Conservation (phyloP, 1,140 invertebrate genomes). For the Cherax destructor region DNA sequence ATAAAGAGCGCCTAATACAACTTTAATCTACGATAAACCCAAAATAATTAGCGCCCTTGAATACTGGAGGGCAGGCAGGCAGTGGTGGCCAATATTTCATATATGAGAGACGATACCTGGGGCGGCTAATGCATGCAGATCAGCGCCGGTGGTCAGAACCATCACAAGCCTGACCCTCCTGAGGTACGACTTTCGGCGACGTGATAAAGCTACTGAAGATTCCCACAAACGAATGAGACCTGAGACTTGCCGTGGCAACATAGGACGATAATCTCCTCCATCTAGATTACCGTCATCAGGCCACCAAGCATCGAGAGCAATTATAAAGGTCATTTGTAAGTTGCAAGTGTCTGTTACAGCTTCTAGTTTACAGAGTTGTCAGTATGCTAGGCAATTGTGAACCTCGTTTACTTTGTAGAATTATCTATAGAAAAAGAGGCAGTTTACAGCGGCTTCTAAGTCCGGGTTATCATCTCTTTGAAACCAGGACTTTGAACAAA, state of each 20-base stretch:
- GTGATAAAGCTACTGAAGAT: slow-evolving; percentile 5
- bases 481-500: too few species aligned
- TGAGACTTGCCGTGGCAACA: neutral
- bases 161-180: neutral
- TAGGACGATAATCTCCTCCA: neutral
- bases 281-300: neutral
- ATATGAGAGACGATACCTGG: neutral
- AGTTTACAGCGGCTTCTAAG: too few species aligned
- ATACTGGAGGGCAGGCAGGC: neutral
- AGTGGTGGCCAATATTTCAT: neutral
- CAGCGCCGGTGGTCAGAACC: neutral
- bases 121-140: neutral
- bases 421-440: too few species aligned
- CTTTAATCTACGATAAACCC: neutral
- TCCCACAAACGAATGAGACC: neutral
- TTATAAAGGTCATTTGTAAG: neutral
- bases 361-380: too few species aligned
- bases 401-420: too few species aligned
- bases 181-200: slow-evolving; percentile 4
- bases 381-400: too few species aligned
- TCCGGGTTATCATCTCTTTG: too few species aligned
- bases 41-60: neutral
- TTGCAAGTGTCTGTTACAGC: neutral
- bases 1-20: neutral
- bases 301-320: neutral